Percentiles rank a stretch among this genome's conserved stretches.
Evolutionary conservation across 1,140 invertebrate genomes (phyloP).

Genomic region (Drosophila setifemur): DNA sequence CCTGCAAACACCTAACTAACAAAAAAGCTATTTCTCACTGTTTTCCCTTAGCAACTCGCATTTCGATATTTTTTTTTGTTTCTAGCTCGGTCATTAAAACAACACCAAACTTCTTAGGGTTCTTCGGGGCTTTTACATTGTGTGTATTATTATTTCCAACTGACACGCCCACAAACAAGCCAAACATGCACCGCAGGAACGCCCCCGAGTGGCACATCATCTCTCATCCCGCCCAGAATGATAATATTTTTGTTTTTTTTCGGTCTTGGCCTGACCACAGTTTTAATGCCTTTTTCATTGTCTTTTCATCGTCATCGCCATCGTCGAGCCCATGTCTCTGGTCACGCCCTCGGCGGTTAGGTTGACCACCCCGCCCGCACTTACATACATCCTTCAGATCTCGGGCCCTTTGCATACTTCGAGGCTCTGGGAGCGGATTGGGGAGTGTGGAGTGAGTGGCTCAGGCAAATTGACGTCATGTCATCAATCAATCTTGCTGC

Average conservation of each 20-base stretch:
- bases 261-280: conserved; percentile 48
- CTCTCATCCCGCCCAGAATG: conserved; percentile 12
- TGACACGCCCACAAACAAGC: conserved; percentile 45
- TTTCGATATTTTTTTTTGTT: background rate
- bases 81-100: conserved; percentile 24
- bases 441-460: conserved; percentile 11
- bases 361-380: too few species aligned
- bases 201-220: conserved; percentile 29
- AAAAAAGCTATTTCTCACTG: background rate
- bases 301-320: conserved; percentile 45
- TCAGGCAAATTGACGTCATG: conserved; percentile 70
- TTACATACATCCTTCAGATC: too few species aligned
- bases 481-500: conserved; percentile 75
- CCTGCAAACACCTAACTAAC: background rate
- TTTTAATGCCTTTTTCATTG: conserved; percentile 78
- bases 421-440: background rate
- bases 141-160: conserved; percentile 31
- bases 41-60: background rate
- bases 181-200: conserved; percentile 46
- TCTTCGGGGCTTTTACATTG: background rate
- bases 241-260: conserved; percentile 15
- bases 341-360: conserved; percentile 22
- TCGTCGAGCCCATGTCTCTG: conserved; percentile 26
- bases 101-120: conserved; percentile 20
- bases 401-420: conserved; percentile 49